Conservation (phyloP, 2,888 invertebrate species). For the Eledona agricola region DNA sequence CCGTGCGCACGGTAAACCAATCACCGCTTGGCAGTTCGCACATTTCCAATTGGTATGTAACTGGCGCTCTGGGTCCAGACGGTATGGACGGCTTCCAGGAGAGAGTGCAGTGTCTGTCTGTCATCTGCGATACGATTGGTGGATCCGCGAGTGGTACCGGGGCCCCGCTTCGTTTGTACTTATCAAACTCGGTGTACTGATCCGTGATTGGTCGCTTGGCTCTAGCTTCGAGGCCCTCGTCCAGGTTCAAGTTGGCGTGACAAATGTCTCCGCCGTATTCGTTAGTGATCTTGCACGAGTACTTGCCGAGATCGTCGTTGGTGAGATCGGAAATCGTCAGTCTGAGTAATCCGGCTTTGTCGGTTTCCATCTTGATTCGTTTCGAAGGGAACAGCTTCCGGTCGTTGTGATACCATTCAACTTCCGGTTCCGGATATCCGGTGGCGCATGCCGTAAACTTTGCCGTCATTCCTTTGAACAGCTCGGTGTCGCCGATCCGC, state of each 20-base stretch:
- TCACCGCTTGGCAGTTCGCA: constrained; percentile 90
- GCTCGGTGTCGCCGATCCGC: constrained; percentile 87
- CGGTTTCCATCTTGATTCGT: constrained; percentile 83
- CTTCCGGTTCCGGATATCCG: constrained; percentile 87
- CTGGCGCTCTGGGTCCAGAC: constrained; percentile 84
- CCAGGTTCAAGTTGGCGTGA: constrained; percentile 78
- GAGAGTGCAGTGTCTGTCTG: constrained; percentile 85
- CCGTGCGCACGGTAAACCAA: constrained; percentile 89
- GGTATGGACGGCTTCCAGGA: constrained; percentile 96
- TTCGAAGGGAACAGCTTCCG: constrained; percentile 83
- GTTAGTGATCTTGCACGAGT: constrained; percentile 84
- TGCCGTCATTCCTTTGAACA: constrained; percentile 86
- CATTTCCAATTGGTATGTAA: constrained; percentile 95
- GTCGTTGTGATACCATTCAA: constrained; percentile 86
- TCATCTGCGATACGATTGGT: constrained; percentile 93
- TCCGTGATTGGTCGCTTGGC: constrained; percentile 75
- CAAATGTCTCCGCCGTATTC: constrained; percentile 85
- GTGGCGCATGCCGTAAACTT: constrained; percentile 93
- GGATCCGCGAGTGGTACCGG: constrained; percentile 89
- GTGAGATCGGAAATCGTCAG: constrained; percentile 81
- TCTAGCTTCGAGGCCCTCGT: constrained; percentile 72
- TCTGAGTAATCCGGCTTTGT: constrained; percentile 82
- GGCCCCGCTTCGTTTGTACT: constrained; percentile 81
- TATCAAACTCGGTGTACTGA: constrained; percentile 85
- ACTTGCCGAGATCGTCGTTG: constrained; percentile 84